phyloP scores from a whole-genome alignment of 2,797 vertebrate genomes.

The Tangara arthus region DNA sequence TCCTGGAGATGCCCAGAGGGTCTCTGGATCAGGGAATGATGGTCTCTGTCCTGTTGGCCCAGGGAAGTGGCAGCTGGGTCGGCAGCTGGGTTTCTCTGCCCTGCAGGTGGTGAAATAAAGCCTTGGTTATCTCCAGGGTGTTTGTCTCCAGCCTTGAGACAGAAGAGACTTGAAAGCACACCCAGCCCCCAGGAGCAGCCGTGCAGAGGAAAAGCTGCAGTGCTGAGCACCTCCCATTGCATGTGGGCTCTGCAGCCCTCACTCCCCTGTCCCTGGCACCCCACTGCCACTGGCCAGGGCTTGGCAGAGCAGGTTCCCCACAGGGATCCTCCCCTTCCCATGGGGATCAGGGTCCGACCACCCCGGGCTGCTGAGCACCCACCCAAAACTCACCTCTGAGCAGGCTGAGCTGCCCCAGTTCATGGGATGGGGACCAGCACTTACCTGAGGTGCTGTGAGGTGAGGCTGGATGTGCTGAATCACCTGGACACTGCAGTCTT shows the following conservation, averaged over 20 bases:
- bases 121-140: not conserved
- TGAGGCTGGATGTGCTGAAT: not conserved
- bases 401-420: not conserved
- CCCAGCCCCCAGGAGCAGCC: not conserved
- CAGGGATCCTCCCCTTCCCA: not conserved
- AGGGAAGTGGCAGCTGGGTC: not conserved
- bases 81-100: not conserved
- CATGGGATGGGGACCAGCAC: accelerated
- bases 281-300: accelerated
- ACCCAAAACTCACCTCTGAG: not conserved
- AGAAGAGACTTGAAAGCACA: not conserved
- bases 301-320: not conserved
- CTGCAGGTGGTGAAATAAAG: not conserved
- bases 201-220: not conserved
- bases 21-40: not conserved
- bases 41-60: not conserved
- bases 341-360: accelerated
- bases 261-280: accelerated
- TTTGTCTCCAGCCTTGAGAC: not conserved
- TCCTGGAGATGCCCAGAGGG: not conserved
- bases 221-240: not conserved
- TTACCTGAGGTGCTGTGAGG: not conserved
- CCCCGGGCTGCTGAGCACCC: not conserved
- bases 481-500: not conserved
- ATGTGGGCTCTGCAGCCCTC: not conserved